Conservation (phyloP, 2,888 invertebrate genomes). For the Thumatha senex region DNA sequence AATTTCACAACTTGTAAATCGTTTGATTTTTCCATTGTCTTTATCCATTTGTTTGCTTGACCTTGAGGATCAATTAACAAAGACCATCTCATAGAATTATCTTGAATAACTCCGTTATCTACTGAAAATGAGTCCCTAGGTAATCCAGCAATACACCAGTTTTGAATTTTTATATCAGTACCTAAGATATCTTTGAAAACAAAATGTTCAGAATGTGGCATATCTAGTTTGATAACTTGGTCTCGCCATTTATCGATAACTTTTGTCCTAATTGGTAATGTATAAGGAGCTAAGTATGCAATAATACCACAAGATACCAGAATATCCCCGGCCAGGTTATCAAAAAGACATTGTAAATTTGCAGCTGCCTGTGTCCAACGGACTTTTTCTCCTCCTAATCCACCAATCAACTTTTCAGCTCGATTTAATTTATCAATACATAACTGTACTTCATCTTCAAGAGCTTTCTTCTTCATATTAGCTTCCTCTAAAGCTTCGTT, state of each 20-base stretch:
- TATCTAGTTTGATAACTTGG: conserved; percentile 85
- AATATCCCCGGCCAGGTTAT: conserved; percentile 94
- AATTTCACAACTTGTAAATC: conserved; percentile 88
- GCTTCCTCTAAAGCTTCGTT: conserved; percentile 87
- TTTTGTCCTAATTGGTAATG: conserved; percentile 85
- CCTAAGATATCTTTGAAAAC: conserved; percentile 90
- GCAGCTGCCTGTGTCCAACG: conserved; percentile 92
- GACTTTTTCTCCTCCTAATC: conserved; percentile 93
- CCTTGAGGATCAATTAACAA: conserved; percentile 93
- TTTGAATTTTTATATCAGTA: conserved; percentile 92
- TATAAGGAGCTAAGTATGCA: conserved; percentile 94
- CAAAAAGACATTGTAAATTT: conserved; percentile 88
- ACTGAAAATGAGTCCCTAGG: conserved; percentile 92
- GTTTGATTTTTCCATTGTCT: conserved; percentile 90
- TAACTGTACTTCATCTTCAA: conserved; percentile 89
- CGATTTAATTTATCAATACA: conserved; percentile 93
- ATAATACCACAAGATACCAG: conserved; percentile 95
- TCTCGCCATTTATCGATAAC: conserved; percentile 88
- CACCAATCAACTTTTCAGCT: conserved; percentile 94
- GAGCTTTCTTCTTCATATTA: conserved; percentile 85
- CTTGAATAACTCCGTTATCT: conserved; percentile 93
- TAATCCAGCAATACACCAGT: conserved; percentile 92
- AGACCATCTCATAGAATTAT: conserved; percentile 90
- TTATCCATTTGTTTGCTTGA: conserved; percentile 94
- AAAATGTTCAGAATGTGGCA: conserved; percentile 90